These are phyloP conservation scores for Subacronicta megacephala DNA, from an alignment of 2,888 invertebrate genomes.

Conservation along the genomic window DNA sequence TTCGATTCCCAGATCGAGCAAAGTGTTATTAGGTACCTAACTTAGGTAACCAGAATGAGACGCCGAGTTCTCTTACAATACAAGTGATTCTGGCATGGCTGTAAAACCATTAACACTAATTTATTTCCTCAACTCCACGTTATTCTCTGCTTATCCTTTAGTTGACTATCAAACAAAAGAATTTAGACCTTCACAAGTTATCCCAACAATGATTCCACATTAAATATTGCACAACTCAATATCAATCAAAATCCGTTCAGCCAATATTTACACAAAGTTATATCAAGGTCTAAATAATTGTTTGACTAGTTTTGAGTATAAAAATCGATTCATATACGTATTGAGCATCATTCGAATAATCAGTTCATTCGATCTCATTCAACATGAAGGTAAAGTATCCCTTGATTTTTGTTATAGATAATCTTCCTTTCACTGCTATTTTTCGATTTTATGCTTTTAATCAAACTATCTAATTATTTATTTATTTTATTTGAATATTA, in stretches of 20 bases:
- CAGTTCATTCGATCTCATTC: conserved; percentile 73
- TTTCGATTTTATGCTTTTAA: no score
- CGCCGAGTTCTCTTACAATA: no score
- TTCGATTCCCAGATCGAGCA: no score
- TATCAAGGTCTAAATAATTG: conserved; percentile 63
- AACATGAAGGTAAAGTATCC: conserved; percentile 77
- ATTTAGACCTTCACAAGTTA: conserved; percentile 42
- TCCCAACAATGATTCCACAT: conserved; percentile 41
- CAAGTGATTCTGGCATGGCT: not conserved
- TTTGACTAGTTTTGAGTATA: conserved; percentile 75
- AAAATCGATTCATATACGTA: conserved; percentile 56
- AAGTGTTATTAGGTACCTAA: no score
- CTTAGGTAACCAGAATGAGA: no score
- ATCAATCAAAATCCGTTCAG: conserved; percentile 51
- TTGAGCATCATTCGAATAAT: conserved; percentile 68
- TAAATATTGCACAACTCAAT: conserved; percentile 55
- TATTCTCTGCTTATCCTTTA: not conserved
- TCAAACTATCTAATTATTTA: no score
- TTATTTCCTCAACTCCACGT: not conserved
- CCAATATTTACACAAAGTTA: conserved; percentile 48
- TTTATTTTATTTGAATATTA: no score
- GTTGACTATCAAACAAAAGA: conserved; percentile 23
- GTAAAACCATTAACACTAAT: not conserved
- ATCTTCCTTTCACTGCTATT: no score
- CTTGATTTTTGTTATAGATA: not conserved